Conservation (phyloP, 2,888 invertebrate genomes). For the Agrilus biguttatus region DNA sequence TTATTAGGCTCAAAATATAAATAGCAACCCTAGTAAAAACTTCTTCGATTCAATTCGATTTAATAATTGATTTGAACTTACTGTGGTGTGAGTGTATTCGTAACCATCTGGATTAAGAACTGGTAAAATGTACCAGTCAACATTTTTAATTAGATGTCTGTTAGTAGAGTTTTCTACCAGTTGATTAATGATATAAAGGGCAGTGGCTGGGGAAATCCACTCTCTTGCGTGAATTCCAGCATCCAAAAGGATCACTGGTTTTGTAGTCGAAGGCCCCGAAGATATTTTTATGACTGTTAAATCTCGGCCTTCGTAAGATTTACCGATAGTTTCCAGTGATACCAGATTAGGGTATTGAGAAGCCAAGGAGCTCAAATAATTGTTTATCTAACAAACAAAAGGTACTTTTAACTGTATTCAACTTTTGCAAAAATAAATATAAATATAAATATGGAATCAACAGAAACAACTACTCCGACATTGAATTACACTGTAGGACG, state of each 20-base stretch:
- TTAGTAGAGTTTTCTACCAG: constrained; percentile 43
- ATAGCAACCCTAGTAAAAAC: too few species aligned
- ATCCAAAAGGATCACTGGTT: constrained; percentile 45
- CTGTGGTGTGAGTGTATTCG: constrained; percentile 35
- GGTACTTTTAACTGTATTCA: too few species aligned
- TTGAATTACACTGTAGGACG: too few species aligned
- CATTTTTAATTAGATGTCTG: constrained; percentile 36
- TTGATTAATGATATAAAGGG: constrained; percentile 49
- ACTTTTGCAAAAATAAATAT: too few species aligned
- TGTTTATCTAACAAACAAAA: constrained; percentile 13
- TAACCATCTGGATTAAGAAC: constrained; percentile 64
- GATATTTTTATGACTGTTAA: constrained; percentile 48
- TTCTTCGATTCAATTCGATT: too few species aligned
- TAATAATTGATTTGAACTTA: constrained; percentile 20
- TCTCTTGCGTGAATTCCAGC: constrained; percentile 52
- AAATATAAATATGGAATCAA: too few species aligned
- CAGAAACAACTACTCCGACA: too few species aligned
- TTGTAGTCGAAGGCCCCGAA: constrained; percentile 34
- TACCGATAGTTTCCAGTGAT: constrained; percentile 39
- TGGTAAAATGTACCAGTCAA: constrained; percentile 54
- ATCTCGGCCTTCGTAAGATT: constrained; percentile 41
- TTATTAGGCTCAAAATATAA: too few species aligned
- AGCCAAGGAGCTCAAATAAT: constrained; percentile 34
- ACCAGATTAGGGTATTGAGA: constrained; percentile 35
- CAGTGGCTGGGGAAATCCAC: constrained; percentile 55